These are phyloP conservation scores for Aphyosemion australe DNA, from an alignment of 2,113 vertebrate species.

Conservation along the genomic window DNA sequence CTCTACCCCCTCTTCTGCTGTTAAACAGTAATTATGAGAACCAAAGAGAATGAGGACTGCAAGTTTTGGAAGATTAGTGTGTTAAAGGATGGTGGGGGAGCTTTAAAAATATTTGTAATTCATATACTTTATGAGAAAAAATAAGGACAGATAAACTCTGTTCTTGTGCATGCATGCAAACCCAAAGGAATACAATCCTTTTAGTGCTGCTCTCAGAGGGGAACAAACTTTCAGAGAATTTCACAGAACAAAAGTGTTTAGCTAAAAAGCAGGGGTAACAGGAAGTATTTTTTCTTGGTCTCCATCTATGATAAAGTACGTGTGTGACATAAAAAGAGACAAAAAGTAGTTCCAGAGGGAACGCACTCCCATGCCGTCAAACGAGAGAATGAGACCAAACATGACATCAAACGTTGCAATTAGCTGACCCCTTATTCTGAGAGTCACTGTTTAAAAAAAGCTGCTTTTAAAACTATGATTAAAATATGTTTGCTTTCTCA, in stretches of 20 bases:
- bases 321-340: constrained; percentile 14
- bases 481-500: constrained; percentile 75
- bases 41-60: constrained; percentile 79
- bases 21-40: constrained; percentile 91
- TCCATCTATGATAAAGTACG: constrained; percentile 45
- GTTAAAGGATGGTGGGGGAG: constrained; percentile 53
- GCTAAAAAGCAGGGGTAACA: constrained; percentile 91
- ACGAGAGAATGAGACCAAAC: constrained; percentile 73
- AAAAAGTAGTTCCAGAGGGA: constrained; percentile 3
- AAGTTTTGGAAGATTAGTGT: constrained; percentile 81
- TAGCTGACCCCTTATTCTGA: constrained; percentile 76
- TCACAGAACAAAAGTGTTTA: constrained; percentile 88
- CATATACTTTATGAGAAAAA: constrained; percentile 44
- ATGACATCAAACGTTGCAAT: constrained; percentile 79
- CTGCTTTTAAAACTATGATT: constrained; percentile 69
- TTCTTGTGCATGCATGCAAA: constrained; percentile 64
- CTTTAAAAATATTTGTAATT: constrained; percentile 71
- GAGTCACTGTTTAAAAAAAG: constrained; percentile 60
- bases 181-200: constrained; percentile 80
- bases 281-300: constrained; percentile 82
- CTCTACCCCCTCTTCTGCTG: constrained; percentile 66
- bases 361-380: constrained; percentile 68
- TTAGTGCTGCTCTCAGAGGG: constrained; percentile 64
- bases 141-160: background rate
- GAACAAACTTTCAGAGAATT: constrained; percentile 86